Evolutionary conservation across 2,888 invertebrate species (phyloP).

Genomic region (Zootermopsis nevadensis): DNA sequence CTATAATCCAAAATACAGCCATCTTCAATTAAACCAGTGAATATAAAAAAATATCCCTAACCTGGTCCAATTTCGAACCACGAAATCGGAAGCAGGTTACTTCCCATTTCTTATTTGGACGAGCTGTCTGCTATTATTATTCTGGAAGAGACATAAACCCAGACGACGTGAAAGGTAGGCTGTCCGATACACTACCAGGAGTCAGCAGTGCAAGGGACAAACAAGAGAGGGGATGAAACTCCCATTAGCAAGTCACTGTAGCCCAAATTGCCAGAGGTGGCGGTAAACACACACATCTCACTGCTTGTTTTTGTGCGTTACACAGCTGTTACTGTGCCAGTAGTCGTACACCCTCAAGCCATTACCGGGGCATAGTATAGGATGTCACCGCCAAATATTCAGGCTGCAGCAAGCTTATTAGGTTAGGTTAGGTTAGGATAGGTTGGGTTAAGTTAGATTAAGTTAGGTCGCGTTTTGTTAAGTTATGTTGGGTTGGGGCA

Average conservation of each 20-base stretch:
- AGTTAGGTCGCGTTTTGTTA: too few species aligned
- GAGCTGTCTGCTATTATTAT: background rate
- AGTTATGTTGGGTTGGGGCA: too few species aligned
- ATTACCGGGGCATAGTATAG: background rate
- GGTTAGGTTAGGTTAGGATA: too few species aligned
- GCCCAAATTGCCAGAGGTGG: background rate
- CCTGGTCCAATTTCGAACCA: too few species aligned
- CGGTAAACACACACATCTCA: background rate
- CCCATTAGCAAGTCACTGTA: constrained; percentile 1
- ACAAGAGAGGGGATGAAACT: constrained; percentile 6
- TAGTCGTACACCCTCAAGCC: background rate
- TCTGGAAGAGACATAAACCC: background rate
- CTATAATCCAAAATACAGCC: too few species aligned
- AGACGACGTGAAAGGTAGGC: background rate
- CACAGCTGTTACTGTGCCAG: background rate
- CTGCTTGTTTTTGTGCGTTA: background rate
- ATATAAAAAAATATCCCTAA: too few species aligned
- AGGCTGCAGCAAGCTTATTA: too few species aligned
- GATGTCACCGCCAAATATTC: background rate
- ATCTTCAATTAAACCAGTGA: too few species aligned
- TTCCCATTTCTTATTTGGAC: background rate
- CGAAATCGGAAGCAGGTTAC: too few species aligned
- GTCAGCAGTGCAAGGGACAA: background rate
- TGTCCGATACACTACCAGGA: background rate
- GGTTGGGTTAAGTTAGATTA: too few species aligned